Percentiles rank a stretch among this genome's conserved stretches.
phyloP scores from a whole-genome alignment of 2,113 vertebrate genomes.

The Chiloscyllium plagiosum region DNA sequence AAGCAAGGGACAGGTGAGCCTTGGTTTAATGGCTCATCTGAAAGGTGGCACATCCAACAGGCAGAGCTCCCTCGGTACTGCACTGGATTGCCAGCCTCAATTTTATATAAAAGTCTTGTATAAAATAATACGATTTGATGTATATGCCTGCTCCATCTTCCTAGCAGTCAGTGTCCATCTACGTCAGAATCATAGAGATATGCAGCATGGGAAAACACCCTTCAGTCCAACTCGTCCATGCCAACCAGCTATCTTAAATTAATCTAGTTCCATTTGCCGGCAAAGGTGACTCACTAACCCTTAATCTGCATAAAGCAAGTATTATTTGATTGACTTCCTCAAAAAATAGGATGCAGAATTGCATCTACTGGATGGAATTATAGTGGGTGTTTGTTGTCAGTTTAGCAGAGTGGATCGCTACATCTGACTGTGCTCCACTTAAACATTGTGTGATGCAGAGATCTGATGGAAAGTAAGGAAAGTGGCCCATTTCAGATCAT shows the following conservation, averaged over 20 bases:
- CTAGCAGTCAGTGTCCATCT: background rate
- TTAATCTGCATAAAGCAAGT: background rate
- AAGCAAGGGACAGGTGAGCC: background rate
- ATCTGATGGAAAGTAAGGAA: background rate
- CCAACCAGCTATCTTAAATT: too few species aligned
- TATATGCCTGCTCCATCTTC: too few species aligned
- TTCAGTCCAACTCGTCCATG: too few species aligned
- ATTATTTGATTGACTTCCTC: background rate
- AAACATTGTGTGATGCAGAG: background rate
- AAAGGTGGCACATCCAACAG: background rate
- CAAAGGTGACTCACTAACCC: background rate
- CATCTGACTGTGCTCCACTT: background rate
- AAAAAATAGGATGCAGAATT: background rate
- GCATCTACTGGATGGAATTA: background rate
- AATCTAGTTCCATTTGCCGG: too few species aligned
- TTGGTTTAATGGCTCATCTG: background rate
- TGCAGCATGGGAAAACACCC: too few species aligned
- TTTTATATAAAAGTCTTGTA: background rate
- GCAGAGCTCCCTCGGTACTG: background rate
- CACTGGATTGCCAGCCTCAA: background rate
- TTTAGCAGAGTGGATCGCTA: background rate
- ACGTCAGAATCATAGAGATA: too few species aligned
- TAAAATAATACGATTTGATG: background rate
- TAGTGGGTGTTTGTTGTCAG: background rate
- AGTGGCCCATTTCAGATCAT: background rate